Evolutionary conservation across 2,113 vertebrate genomes (phyloP).

Genomic region (Hemiprocne comata): DNA sequence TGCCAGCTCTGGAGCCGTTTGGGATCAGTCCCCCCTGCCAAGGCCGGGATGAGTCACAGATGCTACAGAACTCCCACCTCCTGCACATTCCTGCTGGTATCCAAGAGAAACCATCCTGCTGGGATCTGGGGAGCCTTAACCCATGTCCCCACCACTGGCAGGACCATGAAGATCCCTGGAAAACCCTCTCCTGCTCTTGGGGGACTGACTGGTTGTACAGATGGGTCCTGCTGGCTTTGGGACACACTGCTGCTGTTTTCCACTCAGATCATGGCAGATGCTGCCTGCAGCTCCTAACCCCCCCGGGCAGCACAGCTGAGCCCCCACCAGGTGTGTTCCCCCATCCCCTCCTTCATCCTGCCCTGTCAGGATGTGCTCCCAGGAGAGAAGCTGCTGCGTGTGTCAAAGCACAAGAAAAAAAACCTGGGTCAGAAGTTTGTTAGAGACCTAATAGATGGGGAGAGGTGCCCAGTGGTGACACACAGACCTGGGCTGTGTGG

Average conservation of each 20-base stretch:
- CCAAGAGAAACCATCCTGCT: not conserved
- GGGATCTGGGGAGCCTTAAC: not conserved
- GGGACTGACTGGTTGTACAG: not conserved
- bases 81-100: not conserved
- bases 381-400: not conserved
- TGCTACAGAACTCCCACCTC: not conserved
- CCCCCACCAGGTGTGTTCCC: accelerated
- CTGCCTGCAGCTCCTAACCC: not conserved
- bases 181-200: not conserved
- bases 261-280: not conserved
- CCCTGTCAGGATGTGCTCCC: not conserved
- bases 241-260: not conserved
- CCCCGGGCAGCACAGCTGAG: not conserved
- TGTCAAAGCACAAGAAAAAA: not conserved
- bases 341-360: not conserved
- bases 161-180: not conserved
- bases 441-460: too few species aligned
- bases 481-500: too few species aligned
- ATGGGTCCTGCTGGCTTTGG: not conserved
- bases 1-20: not conserved
- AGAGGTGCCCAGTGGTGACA: not conserved
- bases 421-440: not conserved
- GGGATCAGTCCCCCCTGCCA: not conserved
- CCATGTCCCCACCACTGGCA: not conserved
- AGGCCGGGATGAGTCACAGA: not conserved